phyloP scores from a whole-genome alignment of 1,140 invertebrate species.

The Stenopsyche tienmushanensis region DNA sequence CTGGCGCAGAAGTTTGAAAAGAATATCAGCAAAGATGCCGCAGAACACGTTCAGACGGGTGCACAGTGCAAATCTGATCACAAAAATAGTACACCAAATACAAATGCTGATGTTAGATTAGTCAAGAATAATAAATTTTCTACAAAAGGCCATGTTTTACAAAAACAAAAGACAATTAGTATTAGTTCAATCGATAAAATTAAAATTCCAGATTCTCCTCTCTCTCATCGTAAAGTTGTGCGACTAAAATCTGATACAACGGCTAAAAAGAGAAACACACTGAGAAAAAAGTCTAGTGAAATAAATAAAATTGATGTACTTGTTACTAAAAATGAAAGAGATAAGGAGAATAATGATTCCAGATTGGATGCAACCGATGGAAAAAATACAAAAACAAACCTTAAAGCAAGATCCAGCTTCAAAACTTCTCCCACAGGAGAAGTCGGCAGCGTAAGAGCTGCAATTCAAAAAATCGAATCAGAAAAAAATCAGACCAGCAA shows the following conservation, averaged over 20 bases:
- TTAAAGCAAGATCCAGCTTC: constrained; percentile 42
- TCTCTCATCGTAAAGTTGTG: constrained; percentile 48
- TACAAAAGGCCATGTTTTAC: constrained; percentile 48
- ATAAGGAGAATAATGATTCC: not conserved
- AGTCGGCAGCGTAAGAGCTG: constrained; percentile 29
- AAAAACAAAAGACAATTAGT: constrained; percentile 48
- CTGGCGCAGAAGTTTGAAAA: constrained; percentile 59
- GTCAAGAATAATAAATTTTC: constrained; percentile 54
- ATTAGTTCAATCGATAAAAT: constrained; percentile 50
- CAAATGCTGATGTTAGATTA: constrained; percentile 50
- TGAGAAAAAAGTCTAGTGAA: constrained; percentile 27
- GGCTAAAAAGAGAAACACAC: constrained; percentile 30
- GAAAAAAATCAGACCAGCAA: constrained; percentile 20
- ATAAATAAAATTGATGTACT: not conserved
- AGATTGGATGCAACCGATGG: not conserved
- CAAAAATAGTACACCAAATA: constrained; percentile 50
- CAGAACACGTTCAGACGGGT: too few species aligned
- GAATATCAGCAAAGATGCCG: constrained; percentile 52
- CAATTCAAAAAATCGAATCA: constrained; percentile 37
- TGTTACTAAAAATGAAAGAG: not conserved
- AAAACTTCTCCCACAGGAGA: constrained; percentile 31
- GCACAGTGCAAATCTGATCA: constrained; percentile 46
- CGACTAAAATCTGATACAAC: constrained; percentile 54
- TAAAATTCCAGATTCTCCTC: constrained; percentile 44
- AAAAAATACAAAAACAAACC: not conserved